Conservation (phyloP, 2,797 vertebrate species). For the Glossophaga mutica region DNA sequence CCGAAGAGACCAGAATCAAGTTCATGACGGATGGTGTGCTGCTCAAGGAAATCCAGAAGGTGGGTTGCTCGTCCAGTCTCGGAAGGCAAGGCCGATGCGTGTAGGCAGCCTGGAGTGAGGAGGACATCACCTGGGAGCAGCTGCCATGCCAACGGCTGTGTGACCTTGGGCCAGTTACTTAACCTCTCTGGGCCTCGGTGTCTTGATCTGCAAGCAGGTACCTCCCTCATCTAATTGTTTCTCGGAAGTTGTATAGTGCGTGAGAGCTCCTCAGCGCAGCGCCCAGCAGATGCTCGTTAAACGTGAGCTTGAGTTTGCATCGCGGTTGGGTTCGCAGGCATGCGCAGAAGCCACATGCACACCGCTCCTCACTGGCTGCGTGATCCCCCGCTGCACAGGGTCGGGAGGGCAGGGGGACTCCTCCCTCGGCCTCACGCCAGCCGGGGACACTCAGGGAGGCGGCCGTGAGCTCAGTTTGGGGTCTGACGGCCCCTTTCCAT, state of each 20-base stretch:
- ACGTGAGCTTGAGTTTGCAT: fast-evolving
- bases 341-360: fast-evolving
- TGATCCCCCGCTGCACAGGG: fast-evolving
- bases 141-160: fast-evolving
- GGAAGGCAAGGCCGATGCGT: fast-evolving
- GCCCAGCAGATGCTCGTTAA: fast-evolving
- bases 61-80: slow-evolving; percentile 33
- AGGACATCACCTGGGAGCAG: fast-evolving
- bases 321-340: fast-evolving
- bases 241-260: fast-evolving
- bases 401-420: neutral
- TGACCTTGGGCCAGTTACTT: neutral
- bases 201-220: neutral
- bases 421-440: neutral
- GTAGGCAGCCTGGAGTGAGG: fast-evolving
- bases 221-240: fast-evolving
- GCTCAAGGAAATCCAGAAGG: slow-evolving; percentile 97
- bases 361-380: neutral
- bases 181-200: neutral
- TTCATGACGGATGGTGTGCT: slow-evolving; percentile 98
- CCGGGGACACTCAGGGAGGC: neutral
- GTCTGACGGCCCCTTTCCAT: neutral
- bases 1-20: slow-evolving; percentile 93
- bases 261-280: fast-evolving
- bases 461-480: neutral